Percentiles rank a stretch among this genome's conserved stretches.
Evolutionary conservation across 2,797 vertebrate species (phyloP).

Genomic region (Peromyscus eremicus): DNA sequence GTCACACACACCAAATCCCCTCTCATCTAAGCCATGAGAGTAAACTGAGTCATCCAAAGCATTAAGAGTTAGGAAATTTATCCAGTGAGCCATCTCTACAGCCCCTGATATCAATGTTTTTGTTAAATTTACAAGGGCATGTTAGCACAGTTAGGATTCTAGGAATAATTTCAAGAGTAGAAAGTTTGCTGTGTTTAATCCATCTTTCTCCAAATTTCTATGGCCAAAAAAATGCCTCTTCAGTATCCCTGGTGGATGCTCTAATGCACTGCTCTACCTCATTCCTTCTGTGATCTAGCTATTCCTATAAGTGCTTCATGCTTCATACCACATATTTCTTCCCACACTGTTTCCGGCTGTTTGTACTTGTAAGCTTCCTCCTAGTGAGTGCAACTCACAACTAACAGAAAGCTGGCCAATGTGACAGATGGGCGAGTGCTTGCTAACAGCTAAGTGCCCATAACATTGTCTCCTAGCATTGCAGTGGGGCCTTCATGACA

Average conservation of each 20-base stretch:
- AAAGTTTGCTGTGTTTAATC: neutral
- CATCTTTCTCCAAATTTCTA: neutral
- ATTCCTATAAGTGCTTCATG: neutral
- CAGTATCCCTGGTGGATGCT: neutral
- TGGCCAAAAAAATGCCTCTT: neutral
- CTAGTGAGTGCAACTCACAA: neutral
- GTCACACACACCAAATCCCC: neutral
- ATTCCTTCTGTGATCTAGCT: neutral
- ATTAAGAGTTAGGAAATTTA: neutral
- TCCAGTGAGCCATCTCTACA: neutral
- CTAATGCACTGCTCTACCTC: neutral
- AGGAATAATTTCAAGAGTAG: neutral
- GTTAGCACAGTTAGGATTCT: neutral
- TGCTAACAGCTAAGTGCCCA: neutral
- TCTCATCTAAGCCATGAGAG: neutral
- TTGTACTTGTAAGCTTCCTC: neutral
- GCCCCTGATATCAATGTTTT: neutral
- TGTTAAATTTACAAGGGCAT: neutral
- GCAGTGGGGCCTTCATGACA: neutral
- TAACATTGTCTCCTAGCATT: neutral
- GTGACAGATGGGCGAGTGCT: neutral
- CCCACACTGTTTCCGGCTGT: neutral
- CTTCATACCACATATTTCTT: neutral
- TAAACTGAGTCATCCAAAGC: neutral
- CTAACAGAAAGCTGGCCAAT: neutral